phyloP scores from a whole-genome alignment of 1,140 invertebrate genomes.

The Atta cephalotes region DNA sequence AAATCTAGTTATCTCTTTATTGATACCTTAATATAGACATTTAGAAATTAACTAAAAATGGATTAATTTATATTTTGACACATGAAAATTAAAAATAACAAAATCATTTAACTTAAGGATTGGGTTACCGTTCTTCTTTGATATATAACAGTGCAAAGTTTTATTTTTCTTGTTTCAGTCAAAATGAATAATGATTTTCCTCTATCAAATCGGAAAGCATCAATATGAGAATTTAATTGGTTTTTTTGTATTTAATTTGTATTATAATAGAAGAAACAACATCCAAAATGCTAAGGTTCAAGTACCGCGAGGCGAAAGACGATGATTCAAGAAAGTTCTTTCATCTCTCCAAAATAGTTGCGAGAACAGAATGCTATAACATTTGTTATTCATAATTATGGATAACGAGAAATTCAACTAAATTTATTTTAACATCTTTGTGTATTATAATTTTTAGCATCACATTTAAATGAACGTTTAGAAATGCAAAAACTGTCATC shows the following conservation, averaged over 20 bases:
- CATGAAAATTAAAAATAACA: too few relatives aligned
- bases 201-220: constrained; percentile 5
- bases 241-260: neutral
- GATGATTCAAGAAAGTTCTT: neutral
- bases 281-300: constrained; percentile 13
- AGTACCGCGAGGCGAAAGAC: neutral
- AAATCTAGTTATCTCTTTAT: too few relatives aligned
- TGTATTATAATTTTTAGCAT: neutral
- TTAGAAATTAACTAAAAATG: too few relatives aligned
- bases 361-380: neutral
- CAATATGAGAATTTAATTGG: constrained; percentile 26
- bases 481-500: neutral
- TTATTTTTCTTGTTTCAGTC: neutral
- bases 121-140: too few relatives aligned
- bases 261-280: neutral
- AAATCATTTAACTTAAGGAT: too few relatives aligned
- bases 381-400: neutral
- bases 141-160: neutral
- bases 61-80: too few relatives aligned
- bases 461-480: neutral
- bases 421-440: constrained; percentile 10
- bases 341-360: neutral
- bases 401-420: neutral
- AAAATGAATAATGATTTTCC: constrained; percentile 23
- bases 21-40: too few relatives aligned